Evolutionary conservation across 2,797 vertebrate genomes (phyloP), one percentile per base, ranked within the genome.

Genomic region (Dipus sagitta): DNA sequence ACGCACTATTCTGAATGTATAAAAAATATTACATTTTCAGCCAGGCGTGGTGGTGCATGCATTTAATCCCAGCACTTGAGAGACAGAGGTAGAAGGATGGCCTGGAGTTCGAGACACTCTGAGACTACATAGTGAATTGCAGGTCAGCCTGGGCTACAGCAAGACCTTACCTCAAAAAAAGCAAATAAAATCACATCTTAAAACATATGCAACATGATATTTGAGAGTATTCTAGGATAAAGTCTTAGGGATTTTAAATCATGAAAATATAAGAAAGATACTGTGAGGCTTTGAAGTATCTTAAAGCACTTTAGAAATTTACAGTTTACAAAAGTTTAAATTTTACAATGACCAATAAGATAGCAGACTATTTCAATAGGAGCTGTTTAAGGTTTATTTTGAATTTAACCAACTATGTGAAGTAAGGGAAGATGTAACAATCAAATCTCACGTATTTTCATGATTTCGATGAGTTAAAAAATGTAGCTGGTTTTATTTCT

Each of bases 381-480:
- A 84, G 4, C 60, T 79, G 20, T 68, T 28, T 75, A 47, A 17
- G 32, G 13, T 60, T 94, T 93, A 26, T 77, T 67, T 78, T 38
- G 20, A 88, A 23, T 67, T 83, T 88, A 64, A 86, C 67, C 34
- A 80, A 90, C 28, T 65, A 87, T 78, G 52, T 62, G 28, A 91
- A 68, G 60, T 94, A 78, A 71, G 20, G 38, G 79, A 82, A 38
- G 24, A 88, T 58, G 62, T 76, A 76, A 76, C 3, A 77, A 70
- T 65, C 60, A 79, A 68, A 70, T 86, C 28, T 32, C 30, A 86
- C 10, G 6, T 34, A 42, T n/a, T 79, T 60, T 87, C 84, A 52
- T 89, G 34, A 86, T 87, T 93, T 91, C 20, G 52, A 2, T 86
- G 62, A 81, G 23, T 86, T 76, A 60, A 4, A 65, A 82, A 64